phyloP scores from a whole-genome alignment of 1,140 invertebrate genomes.

The fruit fly (Drosophila melanogaster) region Release_6_plus_ISO1_MT NT_033777.3:20943001-20943500 shows the following conservation, averaged over 20 bases:
- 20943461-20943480: conserved; percentile 62
- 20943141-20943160: conserved; percentile 63
- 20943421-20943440: conserved; percentile 26
- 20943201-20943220: conserved; percentile 34
- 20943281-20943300: conserved; percentile 7
- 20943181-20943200: conserved; percentile 45
- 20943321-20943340: neutral
- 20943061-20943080: conserved; percentile 31
- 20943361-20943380: conserved; percentile 55
- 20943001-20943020: conserved; percentile 19
- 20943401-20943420: conserved; percentile 34
- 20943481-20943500: conserved; percentile 48
- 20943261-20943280: conserved; percentile 34
- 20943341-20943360: neutral
- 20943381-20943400: conserved; percentile 76
- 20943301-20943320: too few species aligned
- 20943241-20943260: conserved; percentile 64
- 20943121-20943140: conserved; percentile 25
- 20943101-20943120: conserved; percentile 7
- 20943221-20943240: conserved; percentile 44
- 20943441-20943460: conserved; percentile 16
- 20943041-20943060: conserved; percentile 77
- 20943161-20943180: conserved; percentile 24
- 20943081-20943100: neutral
- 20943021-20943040: conserved; percentile 60